Evolutionary conservation across 2,888 invertebrate genomes (phyloP), one percentile per base, ranked within the genome.

Genomic region (Poecilobothrus nobilitatus): DNA sequence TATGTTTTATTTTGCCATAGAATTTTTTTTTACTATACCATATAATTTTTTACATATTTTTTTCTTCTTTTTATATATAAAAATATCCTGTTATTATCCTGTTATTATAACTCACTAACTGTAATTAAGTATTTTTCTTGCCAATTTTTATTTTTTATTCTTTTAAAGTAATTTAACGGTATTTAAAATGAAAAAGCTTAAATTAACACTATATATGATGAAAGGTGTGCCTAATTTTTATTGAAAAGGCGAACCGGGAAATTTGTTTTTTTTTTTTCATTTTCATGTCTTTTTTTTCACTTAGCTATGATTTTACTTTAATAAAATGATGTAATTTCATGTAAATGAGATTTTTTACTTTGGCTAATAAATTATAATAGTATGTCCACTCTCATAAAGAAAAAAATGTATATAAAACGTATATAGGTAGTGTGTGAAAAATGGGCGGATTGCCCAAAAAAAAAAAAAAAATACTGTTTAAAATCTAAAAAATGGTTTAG

Each of bases 11-110:
- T 27, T 27, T 27, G 27, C 3, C 27, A 27, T 5, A 27, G 27
- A 27, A 27, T 27, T 27, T 27, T 4, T 27, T 27, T 5, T 27
- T 27, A 4, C 2, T 5, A 27, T 4, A 27, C 27, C 27, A 2
- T 27, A 5, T 37, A 37, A 37, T 37, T 37, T 12, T 37, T 1
- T 37, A 10, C 37, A 1, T 37, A 4, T 15, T 53, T 18, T 53
- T 53, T 15, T 15, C 18, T 53, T 18, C 9, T 53, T 53, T 53
- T n/a, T n/a, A n/a, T 15, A 53, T 53, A 53, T 15, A 15, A 53
- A 53, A 53, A 53, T 53, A 53, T 53, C 53, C 53, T 53, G 53
- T 53, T 53, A 53, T 53, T 53, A 53, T 53, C 53, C 53, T 53
- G 53, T 53, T n/a, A 53, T 53, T 53, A 53, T 53, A 18, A 18